Base-by-base conservation (phyloP, 2,113 vertebrate genomes). In the Corythornis cristatus region DNA sequence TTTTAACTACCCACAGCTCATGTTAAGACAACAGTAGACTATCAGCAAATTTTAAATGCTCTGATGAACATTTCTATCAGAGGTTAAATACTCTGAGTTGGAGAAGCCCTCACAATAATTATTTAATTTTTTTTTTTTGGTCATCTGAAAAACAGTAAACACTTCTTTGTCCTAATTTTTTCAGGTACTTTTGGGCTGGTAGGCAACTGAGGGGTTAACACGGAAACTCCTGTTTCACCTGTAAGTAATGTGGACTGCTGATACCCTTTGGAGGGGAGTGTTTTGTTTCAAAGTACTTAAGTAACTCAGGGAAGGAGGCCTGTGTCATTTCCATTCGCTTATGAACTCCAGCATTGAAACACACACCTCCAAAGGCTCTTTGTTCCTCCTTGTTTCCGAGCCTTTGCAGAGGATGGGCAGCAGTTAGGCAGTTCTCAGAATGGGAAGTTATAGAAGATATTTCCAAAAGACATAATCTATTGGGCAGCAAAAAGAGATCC, bases 281-380 rank as follows among this genome's bases (percentile, higher is more conserved):
- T 94, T 96, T 68, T 86, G 70, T 96, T 96, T 96, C 95, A 83
- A 56, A 79, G 90, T 35, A 29, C 90, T 89, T 94, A 86, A 87
- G 87, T 93, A 70, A 88, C 82, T 65, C 17, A 25, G 82, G 54
- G 72, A 93, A 85, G 88, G 86, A 74, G 76, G 88, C 79, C 57
- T 4, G 1, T 42, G 56, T 48, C 43, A 81, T 90, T 91, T 71
- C 71, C 73, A 86, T 93, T 89, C 23, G 43, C 74, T 90, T 86
- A 22, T 62, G 28, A 50, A 76, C 75, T 57, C 45, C 60, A 62
- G 67, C 40, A 4, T 3, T 91, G 90, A 95, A 96, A 92, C 86
- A 45, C 68, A 90, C 65, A 90, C 90, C 56, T 92, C 86, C 14
- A 5, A 2, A 43, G 75, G 68, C 72, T 93, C 83, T 90, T 86